Conservation (phyloP, 2,888 invertebrate genomes). For the Octodonta nipae region DNA sequence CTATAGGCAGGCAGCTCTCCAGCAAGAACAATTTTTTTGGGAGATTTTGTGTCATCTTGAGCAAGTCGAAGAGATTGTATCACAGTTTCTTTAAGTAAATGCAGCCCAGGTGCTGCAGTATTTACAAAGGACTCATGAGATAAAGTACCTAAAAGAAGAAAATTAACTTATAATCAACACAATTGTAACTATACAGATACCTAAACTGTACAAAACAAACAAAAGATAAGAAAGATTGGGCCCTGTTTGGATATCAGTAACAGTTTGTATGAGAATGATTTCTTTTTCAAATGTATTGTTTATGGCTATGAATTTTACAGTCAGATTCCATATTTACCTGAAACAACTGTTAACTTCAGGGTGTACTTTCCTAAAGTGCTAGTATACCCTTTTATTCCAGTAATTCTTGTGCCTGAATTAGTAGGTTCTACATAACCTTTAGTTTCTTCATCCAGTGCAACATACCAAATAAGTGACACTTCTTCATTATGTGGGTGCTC, state of each 20-base stretch:
- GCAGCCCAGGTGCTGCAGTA: conserved; percentile 55
- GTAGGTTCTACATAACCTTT: conserved; percentile 43
- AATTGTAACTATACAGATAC: background rate
- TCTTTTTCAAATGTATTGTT: no score
- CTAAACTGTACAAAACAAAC: no score
- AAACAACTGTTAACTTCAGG: conserved; percentile 39
- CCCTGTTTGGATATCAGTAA: no score
- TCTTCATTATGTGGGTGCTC: conserved; percentile 29
- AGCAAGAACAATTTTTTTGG: conserved; percentile 45
- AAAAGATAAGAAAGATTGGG: background rate
- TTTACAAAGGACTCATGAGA: conserved; percentile 61
- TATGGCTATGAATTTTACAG: background rate
- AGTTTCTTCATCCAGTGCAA: conserved; percentile 62
- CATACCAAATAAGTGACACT: conserved; percentile 66
- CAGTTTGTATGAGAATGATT: no score
- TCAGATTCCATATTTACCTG: conserved; percentile 22
- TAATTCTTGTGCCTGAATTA: conserved; percentile 40
- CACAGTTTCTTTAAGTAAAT: conserved; percentile 62
- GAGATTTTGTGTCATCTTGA: conserved; percentile 39
- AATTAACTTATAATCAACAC: no score
- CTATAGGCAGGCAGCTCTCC: conserved; percentile 43
- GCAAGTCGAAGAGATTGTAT: conserved; percentile 53
- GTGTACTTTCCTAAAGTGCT: conserved; percentile 66
- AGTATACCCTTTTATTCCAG: conserved; percentile 61
- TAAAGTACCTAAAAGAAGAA: conserved; percentile 39